Evolutionary conservation across 2,888 invertebrate species (phyloP), one percentile per base, ranked within the genome.

Genomic region (Chymomyza amoena): DNA sequence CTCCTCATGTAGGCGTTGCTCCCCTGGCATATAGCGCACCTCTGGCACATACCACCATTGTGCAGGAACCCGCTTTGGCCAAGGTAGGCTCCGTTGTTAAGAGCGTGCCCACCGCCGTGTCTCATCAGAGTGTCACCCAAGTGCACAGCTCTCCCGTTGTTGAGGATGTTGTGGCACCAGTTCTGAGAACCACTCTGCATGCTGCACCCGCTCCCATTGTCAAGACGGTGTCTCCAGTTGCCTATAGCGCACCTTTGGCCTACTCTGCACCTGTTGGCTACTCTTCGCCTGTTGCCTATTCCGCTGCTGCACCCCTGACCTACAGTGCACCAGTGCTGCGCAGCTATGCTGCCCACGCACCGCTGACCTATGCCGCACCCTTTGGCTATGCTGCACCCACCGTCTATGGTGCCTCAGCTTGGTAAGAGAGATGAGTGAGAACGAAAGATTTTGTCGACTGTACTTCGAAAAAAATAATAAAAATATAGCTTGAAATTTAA

Each of bases 61-160:
- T 90, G 25, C 90, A 91, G 66, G 90, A 91, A 70, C 81, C 82
- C 5, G 73, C 84, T 20, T 84, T 90, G 64, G 89, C 91, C 68
- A 89, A 90, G 63, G 87, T 91, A 61, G 91, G 92, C 32, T 78
- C 89, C 28, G 79, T 90, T 28, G 89, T 91, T 57, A 88, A 90
- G 84, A 89, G 90, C 79, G 74, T 93, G 45, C 93, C 93, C 15
- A 93, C 93, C 2, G 92, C 93, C 0, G 92, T 93, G 1, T 89
- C 89, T 36, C 90, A 90, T 65, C 93, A 93, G 81, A 93, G 93
- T 69, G 92, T 93, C 6, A 88, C 93, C 54, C 93, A 93, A 78
- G 91, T 93, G 39, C 93, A 92, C 71, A 91, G 90, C 77, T 82
- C 85, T 15, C 90, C 91, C 64, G 76, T 89, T 5, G 90, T 90